Conservation (phyloP, 2,888 invertebrate genomes). For the Cataglyphis cursor region DNA sequence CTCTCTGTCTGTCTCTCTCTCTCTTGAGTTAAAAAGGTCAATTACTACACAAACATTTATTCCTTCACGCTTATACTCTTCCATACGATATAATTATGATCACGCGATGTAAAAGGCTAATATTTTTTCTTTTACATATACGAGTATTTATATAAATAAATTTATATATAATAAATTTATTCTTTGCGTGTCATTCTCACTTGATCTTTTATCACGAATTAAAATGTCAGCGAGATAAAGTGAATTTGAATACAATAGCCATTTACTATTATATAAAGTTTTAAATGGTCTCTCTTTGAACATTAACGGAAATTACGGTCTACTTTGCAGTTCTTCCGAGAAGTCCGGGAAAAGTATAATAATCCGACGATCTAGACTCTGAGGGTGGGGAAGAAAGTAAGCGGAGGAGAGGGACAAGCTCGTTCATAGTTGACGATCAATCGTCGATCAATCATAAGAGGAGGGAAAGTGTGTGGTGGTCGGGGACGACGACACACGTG, state of each 20-base stretch:
- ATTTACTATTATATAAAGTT: neutral
- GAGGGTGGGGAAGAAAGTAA: neutral
- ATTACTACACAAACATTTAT: slow-evolving; percentile 16
- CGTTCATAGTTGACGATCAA: slow-evolving; percentile 50
- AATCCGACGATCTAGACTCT: neutral
- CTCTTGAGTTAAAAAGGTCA: slow-evolving; percentile 19
- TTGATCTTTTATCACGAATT: neutral
- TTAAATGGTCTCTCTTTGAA: neutral
- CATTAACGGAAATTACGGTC: neutral
- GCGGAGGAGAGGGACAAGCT: slow-evolving; percentile 36
- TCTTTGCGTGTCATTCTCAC: neutral
- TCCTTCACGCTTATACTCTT: neutral
- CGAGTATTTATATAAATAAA: neutral
- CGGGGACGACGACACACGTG: slow-evolving; percentile 58
- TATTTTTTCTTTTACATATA: neutral
- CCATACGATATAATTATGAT: neutral
- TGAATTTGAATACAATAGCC: neutral
- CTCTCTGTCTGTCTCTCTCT: no score
- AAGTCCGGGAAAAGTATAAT: neutral
- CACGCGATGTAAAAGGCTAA: neutral
- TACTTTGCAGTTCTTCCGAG: slow-evolving; percentile 20
- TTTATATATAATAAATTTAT: neutral
- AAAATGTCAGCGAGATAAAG: neutral
- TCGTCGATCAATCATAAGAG: slow-evolving; percentile 64
- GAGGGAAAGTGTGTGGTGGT: slow-evolving; percentile 37